Conservation (phyloP, 2,113 vertebrate species). For the Trogon melanurus region DNA sequence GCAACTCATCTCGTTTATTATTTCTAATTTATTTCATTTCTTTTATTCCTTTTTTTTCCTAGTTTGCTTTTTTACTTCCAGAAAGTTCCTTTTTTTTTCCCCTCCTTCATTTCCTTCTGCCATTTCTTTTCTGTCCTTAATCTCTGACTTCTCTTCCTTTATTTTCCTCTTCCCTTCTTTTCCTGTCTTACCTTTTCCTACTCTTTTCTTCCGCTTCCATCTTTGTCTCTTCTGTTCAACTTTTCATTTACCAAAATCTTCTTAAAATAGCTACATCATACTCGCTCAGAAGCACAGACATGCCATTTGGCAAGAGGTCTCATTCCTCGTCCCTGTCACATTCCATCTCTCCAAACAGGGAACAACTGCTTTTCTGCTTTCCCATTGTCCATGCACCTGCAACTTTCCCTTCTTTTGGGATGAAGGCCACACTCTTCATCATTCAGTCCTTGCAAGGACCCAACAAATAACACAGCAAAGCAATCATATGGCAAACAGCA, state of each 20-base stretch:
- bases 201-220: not conserved
- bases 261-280: not conserved
- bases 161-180: no score
- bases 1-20: not conserved
- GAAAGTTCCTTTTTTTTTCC: not conserved
- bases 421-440: not conserved
- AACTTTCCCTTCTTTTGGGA: no score
- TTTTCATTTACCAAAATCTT: no score
- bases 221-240: not conserved
- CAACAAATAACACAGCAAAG: not conserved
- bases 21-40: not conserved
- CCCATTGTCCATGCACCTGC: not conserved
- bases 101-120: not conserved
- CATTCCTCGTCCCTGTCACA: not conserved
- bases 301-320: not conserved
- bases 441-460: no score
- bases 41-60: not conserved
- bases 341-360: not conserved
- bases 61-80: no score
- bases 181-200: not conserved
- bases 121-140: not conserved
- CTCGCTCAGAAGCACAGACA: rapidly evolving
- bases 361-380: not conserved
- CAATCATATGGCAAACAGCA: not conserved
- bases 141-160: not conserved